These are phyloP conservation scores for Actinemys pallida DNA, from an alignment of 2,113 vertebrate genomes.

Conservation along the genomic window DNA sequence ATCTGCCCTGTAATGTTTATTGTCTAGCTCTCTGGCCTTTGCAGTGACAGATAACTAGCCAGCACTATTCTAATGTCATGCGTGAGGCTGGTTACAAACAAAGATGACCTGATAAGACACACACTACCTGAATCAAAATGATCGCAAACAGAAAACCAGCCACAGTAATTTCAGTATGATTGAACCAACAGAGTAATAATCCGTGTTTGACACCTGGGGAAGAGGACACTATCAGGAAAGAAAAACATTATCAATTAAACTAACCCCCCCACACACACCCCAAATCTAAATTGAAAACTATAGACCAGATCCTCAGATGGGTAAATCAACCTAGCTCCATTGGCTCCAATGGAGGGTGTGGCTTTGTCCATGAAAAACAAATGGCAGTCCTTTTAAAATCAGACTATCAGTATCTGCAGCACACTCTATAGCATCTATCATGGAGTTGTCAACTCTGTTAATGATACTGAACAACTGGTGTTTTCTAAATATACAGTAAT, in stretches of 20 bases:
- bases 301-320: background rate
- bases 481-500: background rate
- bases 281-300: background rate
- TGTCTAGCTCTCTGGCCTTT: background rate
- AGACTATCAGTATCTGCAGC: background rate
- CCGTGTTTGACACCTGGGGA: background rate
- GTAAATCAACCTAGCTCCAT: background rate
- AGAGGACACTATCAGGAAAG: background rate
- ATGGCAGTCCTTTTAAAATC: background rate
- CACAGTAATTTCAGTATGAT: background rate
- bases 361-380: background rate
- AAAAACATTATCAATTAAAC: background rate
- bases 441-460: background rate
- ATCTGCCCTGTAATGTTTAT: too few relatives aligned
- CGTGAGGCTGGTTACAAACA: background rate
- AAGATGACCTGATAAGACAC: background rate
- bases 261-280: background rate
- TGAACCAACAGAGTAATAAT: background rate
- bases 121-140: background rate
- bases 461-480: background rate
- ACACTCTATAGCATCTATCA: too few relatives aligned
- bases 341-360: background rate
- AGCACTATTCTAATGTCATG: background rate
- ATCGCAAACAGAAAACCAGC: background rate
- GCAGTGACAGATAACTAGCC: background rate